Base-by-base conservation (phyloP, 2,888 invertebrate species). In the Thereva unica region DNA sequence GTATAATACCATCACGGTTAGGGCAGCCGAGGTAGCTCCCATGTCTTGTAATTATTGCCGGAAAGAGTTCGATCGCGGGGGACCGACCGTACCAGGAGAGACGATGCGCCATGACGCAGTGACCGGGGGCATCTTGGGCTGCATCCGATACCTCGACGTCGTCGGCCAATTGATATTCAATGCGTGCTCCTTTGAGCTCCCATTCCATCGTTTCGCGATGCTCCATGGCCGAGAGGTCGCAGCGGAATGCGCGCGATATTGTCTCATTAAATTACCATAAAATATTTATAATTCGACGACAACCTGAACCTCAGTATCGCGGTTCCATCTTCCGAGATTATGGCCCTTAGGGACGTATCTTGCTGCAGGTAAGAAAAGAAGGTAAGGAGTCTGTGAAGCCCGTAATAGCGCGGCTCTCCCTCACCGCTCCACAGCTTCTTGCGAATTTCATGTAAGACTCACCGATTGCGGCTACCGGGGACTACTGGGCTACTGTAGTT, bases 201-300 rank as follows among this genome's bases (percentile, higher is more conserved):
- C 8, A 40, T 12, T 54, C 40, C 40, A 34, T 35, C 52, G 6
- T 10, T 6, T 8, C 1, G 42, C 34, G 5, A 23, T 9, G 34
- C 23, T n/a, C 9, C 9, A 34, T 44, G 42, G 9, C 35, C 35
- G n/a, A n/a, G 10, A 12, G 12, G 42, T 12, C 35, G 5, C 23
- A 10, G 23, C 12, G 41, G 63, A 41, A 63, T 63, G 63, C 52
- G 63, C 45, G 55, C 63, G 55, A 55, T 59, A 63, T 63, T 54
- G 67, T 67, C 67, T 67, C 67, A 67, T 67, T 67, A 67, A 67
- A 67, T 67, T 67, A 67, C 47, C 67, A 67, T 67, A 67, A 67
- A 67, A 67, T 67, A 67, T 67, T 67, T 67, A 67, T 67, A 67
- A 67, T 67, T 67, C 67, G 61, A 63, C 45, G 54, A 64, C 50